Percentiles rank a stretch among this genome's conserved stretches.
These are phyloP conservation scores for Chymomyza costata DNA, from an alignment of 1,140 invertebrate species.

Conservation along the genomic window DNA sequence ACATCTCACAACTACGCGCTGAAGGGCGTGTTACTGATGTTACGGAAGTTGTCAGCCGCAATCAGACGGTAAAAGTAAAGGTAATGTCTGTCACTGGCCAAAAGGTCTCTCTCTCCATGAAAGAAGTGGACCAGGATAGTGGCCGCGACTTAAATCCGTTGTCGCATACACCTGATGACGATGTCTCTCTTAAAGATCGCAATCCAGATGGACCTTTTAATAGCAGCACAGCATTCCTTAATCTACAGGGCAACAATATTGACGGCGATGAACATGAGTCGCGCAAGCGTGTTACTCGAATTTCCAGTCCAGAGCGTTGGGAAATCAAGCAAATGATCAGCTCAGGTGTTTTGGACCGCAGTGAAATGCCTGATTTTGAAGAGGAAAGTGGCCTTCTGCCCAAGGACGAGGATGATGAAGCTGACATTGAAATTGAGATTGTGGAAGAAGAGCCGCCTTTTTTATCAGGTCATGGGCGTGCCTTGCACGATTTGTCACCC, in stretches of 20 bases:
- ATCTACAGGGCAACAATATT: slow-evolving; percentile 79
- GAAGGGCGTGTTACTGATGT: slow-evolving; percentile 97
- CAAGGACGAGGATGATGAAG: slow-evolving; percentile 94
- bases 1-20: slow-evolving; percentile 95
- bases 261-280: slow-evolving; percentile 87
- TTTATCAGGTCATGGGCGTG: slow-evolving; percentile 91
- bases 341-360: slow-evolving; percentile 89
- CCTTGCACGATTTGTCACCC: slow-evolving; percentile 94
- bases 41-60: slow-evolving; percentile 93
- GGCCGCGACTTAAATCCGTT: slow-evolving; percentile 96
- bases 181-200: slow-evolving; percentile 81
- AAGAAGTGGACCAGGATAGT: slow-evolving; percentile 97
- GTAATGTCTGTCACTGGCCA: slow-evolving; percentile 92
- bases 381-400: slow-evolving; percentile 89
- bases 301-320: slow-evolving; percentile 97
- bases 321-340: slow-evolving; percentile 93
- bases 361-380: slow-evolving; percentile 93
- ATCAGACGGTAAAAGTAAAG: slow-evolving; percentile 95
- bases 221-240: slow-evolving; percentile 80
- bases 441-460: slow-evolving; percentile 99
- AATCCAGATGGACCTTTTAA: slow-evolving; percentile 89
- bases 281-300: slow-evolving; percentile 88
- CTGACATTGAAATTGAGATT: slow-evolving; percentile 99
- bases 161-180: slow-evolving; percentile 80
- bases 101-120: slow-evolving; percentile 98